These are phyloP conservation scores for Corythornis cristatus DNA, from an alignment of 2,113 vertebrate genomes.

Conservation along the genomic window DNA sequence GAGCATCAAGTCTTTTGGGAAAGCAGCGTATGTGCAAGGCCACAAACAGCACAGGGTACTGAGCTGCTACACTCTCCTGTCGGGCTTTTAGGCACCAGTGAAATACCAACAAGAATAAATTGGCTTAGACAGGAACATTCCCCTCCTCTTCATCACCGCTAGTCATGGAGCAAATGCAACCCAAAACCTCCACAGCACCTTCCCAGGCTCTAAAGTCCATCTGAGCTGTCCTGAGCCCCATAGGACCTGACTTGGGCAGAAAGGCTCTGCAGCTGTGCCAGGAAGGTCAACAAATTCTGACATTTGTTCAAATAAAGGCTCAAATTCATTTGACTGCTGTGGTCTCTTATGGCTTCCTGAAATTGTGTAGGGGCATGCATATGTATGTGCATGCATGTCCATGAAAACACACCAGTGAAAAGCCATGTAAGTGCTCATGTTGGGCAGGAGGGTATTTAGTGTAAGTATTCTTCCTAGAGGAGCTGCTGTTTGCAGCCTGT, in stretches of 20 bases:
- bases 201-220: not conserved
- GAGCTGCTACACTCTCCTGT: not conserved
- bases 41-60: accelerated
- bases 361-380: not conserved
- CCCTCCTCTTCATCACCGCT: not conserved
- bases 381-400: not conserved
- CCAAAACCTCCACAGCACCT: not conserved
- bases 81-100: not conserved
- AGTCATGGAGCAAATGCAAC: not conserved
- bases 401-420: accelerated
- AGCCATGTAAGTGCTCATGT: accelerated
- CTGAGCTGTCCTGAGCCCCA: not conserved
- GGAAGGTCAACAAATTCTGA: not conserved
- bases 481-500: not conserved
- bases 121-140: not conserved
- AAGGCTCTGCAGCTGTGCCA: not conserved
- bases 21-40: accelerated
- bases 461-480: not conserved
- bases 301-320: not conserved
- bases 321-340: not conserved
- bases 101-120: not conserved
- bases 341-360: not conserved
- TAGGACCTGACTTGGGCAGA: not conserved
- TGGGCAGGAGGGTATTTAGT: not conserved
- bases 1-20: not conserved